Evolutionary conservation across 2,888 invertebrate genomes (phyloP).

Genomic region (Dolomedes plantarius): DNA sequence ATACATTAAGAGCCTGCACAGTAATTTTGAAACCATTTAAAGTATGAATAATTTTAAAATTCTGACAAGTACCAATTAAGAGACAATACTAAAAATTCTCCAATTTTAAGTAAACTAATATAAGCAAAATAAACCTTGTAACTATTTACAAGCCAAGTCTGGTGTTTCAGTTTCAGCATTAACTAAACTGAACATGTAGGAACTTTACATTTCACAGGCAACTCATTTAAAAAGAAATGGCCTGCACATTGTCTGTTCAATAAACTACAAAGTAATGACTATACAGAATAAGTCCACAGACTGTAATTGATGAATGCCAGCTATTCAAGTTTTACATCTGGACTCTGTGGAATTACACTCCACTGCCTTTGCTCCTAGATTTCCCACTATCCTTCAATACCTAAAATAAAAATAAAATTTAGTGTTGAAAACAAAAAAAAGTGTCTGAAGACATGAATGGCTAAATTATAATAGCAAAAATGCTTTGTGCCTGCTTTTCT

Average conservation of each 20-base stretch:
- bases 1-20: no score
- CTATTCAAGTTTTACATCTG: neutral
- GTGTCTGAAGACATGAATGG: no score
- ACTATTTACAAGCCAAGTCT: neutral
- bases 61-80: no score
- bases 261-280: constrained; percentile 22
- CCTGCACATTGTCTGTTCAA: constrained; percentile 23
- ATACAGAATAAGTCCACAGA: constrained; percentile 20
- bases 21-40: no score
- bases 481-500: no score
- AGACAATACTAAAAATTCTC: neutral
- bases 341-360: constrained; percentile 9
- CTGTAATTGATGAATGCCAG: neutral
- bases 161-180: neutral
- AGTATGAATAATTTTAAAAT: no score
- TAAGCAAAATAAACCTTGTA: neutral
- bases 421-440: no score
- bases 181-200: constrained; percentile 24
- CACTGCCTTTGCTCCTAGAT: constrained; percentile 31
- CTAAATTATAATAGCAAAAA: no score
- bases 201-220: constrained; percentile 44
- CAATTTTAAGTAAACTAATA: neutral
- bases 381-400: constrained; percentile 57
- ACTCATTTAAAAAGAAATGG: neutral
- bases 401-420: no score